Conservation (phyloP, 2,797 vertebrate genomes). For the Myiotriccus ornatus region DNA sequence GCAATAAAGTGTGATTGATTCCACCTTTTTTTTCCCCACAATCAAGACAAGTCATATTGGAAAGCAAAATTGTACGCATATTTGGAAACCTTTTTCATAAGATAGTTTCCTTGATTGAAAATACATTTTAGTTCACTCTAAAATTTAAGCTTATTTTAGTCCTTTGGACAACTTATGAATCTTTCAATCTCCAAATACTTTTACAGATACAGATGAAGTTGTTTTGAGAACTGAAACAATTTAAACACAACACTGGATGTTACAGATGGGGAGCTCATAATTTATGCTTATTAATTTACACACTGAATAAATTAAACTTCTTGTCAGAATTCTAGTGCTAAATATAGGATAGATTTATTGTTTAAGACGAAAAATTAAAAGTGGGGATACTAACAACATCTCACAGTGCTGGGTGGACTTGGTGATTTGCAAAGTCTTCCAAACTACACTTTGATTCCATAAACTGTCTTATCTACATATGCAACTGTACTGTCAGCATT, state of each 20-base stretch:
- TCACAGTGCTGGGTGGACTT: neutral
- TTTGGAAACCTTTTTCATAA: neutral
- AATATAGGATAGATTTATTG: neutral
- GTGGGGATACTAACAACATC: neutral
- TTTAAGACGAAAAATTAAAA: neutral
- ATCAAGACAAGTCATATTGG: neutral
- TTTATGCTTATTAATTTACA: neutral
- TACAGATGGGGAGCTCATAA: neutral
- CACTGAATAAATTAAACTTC: neutral
- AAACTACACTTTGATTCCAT: neutral
- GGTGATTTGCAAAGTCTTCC: neutral
- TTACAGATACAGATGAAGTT: neutral
- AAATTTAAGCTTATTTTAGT: neutral
- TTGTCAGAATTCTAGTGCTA: neutral
- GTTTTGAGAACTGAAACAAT: neutral
- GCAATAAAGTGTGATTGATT: neutral
- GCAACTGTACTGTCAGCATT: neutral
- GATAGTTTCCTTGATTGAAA: neutral
- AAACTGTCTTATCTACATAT: neutral
- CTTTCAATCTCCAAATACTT: neutral
- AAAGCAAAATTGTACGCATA: neutral
- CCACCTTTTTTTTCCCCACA: fast-evolving
- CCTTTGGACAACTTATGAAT: neutral
- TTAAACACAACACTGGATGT: neutral
- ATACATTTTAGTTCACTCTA: neutral